These are phyloP conservation scores for Florisuga fusca DNA, from an alignment of 2,797 vertebrate genomes.

Conservation along the genomic window DNA sequence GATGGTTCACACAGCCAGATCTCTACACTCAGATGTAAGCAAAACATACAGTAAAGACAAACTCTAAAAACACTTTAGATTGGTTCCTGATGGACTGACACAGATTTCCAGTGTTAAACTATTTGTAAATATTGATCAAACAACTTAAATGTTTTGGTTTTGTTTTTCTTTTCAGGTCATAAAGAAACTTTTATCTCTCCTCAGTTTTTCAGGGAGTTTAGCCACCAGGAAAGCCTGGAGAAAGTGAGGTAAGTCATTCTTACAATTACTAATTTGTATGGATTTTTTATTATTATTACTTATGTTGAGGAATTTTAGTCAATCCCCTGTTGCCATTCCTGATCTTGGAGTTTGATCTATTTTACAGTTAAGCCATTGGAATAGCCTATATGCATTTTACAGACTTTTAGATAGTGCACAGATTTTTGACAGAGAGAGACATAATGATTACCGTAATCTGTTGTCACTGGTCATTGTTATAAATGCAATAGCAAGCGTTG, in stretches of 20 bases:
- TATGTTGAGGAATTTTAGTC: background rate
- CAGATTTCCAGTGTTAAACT: background rate
- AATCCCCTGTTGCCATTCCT: background rate
- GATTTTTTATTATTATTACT: background rate
- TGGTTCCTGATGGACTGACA: background rate
- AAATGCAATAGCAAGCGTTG: background rate
- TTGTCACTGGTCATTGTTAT: background rate
- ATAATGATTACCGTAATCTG: background rate
- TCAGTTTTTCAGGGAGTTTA: background rate
- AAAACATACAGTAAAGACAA: background rate
- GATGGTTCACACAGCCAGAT: background rate
- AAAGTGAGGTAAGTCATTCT: background rate
- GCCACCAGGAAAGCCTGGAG: background rate
- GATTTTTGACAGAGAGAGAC: background rate
- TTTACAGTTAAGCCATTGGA: background rate
- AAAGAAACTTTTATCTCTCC: background rate
- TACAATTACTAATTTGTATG: background rate
- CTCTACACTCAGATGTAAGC: too few relatives aligned
- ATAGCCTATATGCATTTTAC: background rate
- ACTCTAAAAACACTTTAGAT: background rate
- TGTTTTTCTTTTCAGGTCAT: background rate
- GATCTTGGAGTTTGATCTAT: background rate
- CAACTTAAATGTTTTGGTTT: accelerated
- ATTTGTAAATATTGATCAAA: background rate
- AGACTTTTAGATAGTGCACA: background rate